These are phyloP conservation scores for Selenia dentaria DNA, from an alignment of 2,888 invertebrate genomes.

Conservation along the genomic window DNA sequence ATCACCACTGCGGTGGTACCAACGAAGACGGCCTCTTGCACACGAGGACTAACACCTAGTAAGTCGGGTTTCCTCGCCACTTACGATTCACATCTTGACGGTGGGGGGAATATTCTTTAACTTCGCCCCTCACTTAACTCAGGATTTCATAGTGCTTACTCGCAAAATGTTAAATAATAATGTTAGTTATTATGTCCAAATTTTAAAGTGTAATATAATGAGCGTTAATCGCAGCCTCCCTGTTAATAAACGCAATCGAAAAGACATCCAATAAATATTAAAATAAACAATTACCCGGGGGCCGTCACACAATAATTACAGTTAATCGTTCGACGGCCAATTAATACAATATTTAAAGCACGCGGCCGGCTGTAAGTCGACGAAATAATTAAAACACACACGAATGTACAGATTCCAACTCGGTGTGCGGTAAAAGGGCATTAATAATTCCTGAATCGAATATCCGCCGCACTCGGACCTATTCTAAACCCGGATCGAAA, in stretches of 20 bases:
- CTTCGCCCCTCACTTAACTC: too few relatives aligned
- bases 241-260: neutral
- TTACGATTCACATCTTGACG: too few relatives aligned
- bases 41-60: too few relatives aligned
- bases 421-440: constrained; percentile 16
- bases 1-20: too few relatives aligned
- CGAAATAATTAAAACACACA: constrained; percentile 32
- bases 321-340: constrained; percentile 25
- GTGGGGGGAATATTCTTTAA: too few relatives aligned
- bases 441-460: constrained; percentile 42
- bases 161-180: too few relatives aligned
- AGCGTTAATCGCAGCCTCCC: constrained; percentile 1
- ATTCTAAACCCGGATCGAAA: constrained; percentile 2
- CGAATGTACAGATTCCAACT: constrained; percentile 19
- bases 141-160: too few relatives aligned
- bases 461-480: constrained; percentile 22
- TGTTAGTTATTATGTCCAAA: too few relatives aligned
- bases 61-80: too few relatives aligned
- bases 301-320: constrained; percentile 27
- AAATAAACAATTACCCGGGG: constrained; percentile 25
- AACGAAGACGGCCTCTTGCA: too few relatives aligned
- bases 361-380: constrained; percentile 11
- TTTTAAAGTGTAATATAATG: constrained; percentile 1
- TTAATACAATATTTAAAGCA: constrained; percentile 35
- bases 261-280: constrained; percentile 24